Base-by-base conservation (phyloP, 1,140 invertebrate genomes). In the Nilaparvata lugens region DNA sequence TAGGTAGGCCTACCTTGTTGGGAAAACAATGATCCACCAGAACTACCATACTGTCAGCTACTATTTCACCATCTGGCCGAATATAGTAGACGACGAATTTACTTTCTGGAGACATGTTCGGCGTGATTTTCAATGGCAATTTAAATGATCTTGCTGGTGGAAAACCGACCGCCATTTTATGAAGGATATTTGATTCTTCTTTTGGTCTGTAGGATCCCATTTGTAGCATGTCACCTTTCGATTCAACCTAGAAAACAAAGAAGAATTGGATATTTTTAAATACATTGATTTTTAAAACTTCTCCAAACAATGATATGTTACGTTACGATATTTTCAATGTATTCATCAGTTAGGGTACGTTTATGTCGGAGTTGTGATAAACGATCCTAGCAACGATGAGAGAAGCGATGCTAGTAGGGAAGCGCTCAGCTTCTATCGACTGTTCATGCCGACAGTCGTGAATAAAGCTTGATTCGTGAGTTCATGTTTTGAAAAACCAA, bases 1-100 rank as follows among this genome's bases (percentile, higher is more conserved):
- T n/a, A n/a, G n/a, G n/a, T n/a, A 54, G 7, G 13, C 18, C 16
- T 54, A 61, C 60, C 60, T 62, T 56, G 48, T 62, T 62, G 28
- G 42, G 42, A 25, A 62, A 62, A 21, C 60, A 62, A 5, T 42
- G 40, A n/a, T 62, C 55, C 6, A 62, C 35, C 1, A 56, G 31
- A 16, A 62, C 19, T 45, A 24, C 24, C 14, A 51, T 56, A 14
- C 40, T 62, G n/a, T n/a, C 53, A 48, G 60, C 60, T 23, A 62
- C 54, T 5, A 62, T 40, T 51, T 62, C 60, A 0, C 60, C 54
- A 52, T 62, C 54, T 1, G 18, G 16, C 28, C 54, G 18, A 13
- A 55, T 38, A 18, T 62, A 57, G 35, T 62, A 62, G 24, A 62
- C 53, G 19, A 38, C 24, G 4, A 62, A 2, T 48, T 45, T 51